These are phyloP conservation scores for Scaptomyza hsui DNA, from an alignment of 1,140 invertebrate genomes.

Conservation along the genomic window DNA sequence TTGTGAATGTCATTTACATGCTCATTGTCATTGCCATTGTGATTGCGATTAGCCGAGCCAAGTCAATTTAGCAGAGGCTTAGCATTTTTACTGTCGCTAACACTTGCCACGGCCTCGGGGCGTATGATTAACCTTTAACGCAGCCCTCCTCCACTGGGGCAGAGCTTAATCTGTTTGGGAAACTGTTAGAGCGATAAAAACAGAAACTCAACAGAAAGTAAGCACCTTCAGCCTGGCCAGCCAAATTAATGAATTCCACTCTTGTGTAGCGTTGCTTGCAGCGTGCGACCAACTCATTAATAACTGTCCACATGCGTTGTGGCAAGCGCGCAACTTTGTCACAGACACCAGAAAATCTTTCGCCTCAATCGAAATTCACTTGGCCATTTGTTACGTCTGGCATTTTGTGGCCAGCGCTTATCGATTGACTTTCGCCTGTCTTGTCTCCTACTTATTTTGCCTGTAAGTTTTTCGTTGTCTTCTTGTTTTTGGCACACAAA, in stretches of 20 bases:
- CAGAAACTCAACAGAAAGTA: slow-evolving; percentile 3
- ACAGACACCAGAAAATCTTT: neutral
- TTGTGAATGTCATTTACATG: slow-evolving; percentile 13
- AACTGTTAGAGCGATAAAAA: slow-evolving; percentile 23
- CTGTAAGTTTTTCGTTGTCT: slow-evolving; percentile 14
- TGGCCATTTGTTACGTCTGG: slow-evolving; percentile 66
- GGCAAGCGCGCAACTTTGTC: slow-evolving; percentile 34
- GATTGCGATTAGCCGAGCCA: slow-evolving; percentile 46
- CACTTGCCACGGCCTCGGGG: slow-evolving; percentile 52
- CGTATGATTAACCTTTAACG: slow-evolving; percentile 78
- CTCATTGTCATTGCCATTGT: slow-evolving; percentile 48
- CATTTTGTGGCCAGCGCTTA: slow-evolving; percentile 40
- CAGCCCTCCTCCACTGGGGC: slow-evolving; percentile 41
- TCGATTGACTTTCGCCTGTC: slow-evolving; percentile 57
- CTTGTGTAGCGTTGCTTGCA: slow-evolving; percentile 29
- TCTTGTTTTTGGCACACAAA: slow-evolving; percentile 10
- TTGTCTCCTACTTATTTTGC: slow-evolving; percentile 17
- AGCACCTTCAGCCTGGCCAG: slow-evolving; percentile 10
- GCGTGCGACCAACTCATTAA: slow-evolving; percentile 56
- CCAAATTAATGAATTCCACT: slow-evolving; percentile 74
- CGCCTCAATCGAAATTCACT: slow-evolving; percentile 17
- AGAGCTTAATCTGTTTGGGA: slow-evolving; percentile 30
- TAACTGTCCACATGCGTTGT: slow-evolving; percentile 73
- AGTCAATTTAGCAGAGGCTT: slow-evolving; percentile 72
- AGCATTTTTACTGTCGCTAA: slow-evolving; percentile 68